Percentiles rank a stretch among this genome's conserved stretches.
Conservation (phyloP, 2,797 vertebrate species). For the Pempheris klunzingeri region DNA sequence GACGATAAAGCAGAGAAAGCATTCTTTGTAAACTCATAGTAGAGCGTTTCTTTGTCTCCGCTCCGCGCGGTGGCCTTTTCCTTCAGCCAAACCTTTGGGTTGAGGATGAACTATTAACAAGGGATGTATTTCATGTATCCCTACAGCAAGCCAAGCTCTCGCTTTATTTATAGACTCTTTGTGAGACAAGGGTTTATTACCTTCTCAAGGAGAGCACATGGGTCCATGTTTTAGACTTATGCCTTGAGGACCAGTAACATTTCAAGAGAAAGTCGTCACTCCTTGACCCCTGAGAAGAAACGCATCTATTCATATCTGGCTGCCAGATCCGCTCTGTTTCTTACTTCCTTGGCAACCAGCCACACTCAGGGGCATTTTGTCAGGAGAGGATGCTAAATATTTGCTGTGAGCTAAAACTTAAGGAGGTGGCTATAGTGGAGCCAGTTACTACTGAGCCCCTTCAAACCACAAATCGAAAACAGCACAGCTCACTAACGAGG, state of each 20-base stretch:
- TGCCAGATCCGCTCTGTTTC: slow-evolving; percentile 38
- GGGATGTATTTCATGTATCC: slow-evolving; percentile 73
- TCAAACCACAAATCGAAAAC: slow-evolving; percentile 10
- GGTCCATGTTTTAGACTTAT: slow-evolving; percentile 63
- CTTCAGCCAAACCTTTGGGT: slow-evolving; percentile 81
- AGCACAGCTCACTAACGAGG: neutral
- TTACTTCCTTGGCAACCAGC: slow-evolving; percentile 48
- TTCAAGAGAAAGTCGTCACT: slow-evolving; percentile 72
- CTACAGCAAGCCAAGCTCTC: slow-evolving; percentile 67
- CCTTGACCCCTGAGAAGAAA: slow-evolving; percentile 76
- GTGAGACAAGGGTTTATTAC: slow-evolving; percentile 79
- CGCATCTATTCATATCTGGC: slow-evolving; percentile 71
- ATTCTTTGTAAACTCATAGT: slow-evolving; percentile 73
- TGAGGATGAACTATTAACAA: slow-evolving; percentile 70
- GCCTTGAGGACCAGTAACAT: slow-evolving; percentile 77
- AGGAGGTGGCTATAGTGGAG: neutral
- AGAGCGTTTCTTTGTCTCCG: slow-evolving; percentile 77
- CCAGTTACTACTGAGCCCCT: neutral
- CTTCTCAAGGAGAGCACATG: slow-evolving; percentile 79
- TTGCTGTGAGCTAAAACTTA: slow-evolving; percentile 18
- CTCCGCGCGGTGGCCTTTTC: slow-evolving; percentile 73
- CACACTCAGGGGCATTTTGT: slow-evolving; percentile 48
- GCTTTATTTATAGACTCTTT: slow-evolving; percentile 78
- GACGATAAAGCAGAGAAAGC: slow-evolving; percentile 70
- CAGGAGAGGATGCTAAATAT: slow-evolving; percentile 37